Evolutionary conservation across 2,888 invertebrate species (phyloP).

Genomic region (Cheilosia soror): DNA sequence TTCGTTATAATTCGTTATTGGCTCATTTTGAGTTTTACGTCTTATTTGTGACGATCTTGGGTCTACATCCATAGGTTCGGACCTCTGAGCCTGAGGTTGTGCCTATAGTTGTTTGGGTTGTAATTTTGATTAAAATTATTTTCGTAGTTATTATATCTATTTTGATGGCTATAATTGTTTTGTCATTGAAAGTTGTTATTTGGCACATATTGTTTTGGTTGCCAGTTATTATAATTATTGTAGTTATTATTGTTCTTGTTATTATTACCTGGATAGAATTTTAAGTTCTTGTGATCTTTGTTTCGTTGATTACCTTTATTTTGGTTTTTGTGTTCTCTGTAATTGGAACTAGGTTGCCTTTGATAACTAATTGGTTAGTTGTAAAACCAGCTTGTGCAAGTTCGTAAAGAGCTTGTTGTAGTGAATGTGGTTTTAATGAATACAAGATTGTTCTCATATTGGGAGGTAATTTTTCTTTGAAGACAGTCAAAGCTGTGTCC

Average conservation of each 20-base stretch:
- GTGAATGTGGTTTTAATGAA: neutral
- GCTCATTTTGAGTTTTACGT: neutral
- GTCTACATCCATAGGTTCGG: neutral
- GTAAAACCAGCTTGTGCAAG: neutral
- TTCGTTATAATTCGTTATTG: neutral
- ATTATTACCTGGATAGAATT: constrained; percentile 3
- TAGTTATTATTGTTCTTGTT: neutral
- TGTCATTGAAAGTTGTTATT: neutral
- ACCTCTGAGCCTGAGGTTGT: no score
- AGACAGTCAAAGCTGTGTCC: constrained; percentile 14
- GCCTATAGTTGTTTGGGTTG: no score
- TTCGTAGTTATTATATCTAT: constrained; percentile 11
- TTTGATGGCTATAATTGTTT: constrained; percentile 16
- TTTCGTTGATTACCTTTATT: neutral
- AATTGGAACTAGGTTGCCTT: neutral
- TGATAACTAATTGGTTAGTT: neutral
- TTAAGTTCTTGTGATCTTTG: neutral
- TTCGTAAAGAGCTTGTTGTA: neutral
- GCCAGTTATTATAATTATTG: constrained; percentile 4
- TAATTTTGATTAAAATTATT: neutral
- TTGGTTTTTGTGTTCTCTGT: neutral
- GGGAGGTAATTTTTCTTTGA: constrained; percentile 6
- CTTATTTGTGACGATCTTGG: constrained; percentile 4
- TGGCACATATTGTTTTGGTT: constrained; percentile 2
- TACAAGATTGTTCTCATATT: constrained; percentile 3